Conservation (phyloP, 2,113 vertebrate genomes). For the Rhabdomys dilectus region DNA sequence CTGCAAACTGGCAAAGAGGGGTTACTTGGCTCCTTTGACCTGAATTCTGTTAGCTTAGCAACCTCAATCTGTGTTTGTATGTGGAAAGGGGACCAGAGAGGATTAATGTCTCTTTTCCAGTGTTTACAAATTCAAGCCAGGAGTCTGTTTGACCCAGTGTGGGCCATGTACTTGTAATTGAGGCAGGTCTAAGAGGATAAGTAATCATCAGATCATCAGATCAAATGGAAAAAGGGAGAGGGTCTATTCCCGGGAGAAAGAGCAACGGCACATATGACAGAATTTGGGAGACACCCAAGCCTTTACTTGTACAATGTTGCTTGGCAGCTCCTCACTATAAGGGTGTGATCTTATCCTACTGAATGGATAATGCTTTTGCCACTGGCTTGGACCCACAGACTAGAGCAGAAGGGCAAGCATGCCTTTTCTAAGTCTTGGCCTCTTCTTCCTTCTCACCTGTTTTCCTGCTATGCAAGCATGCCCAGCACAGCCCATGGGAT, state of each 20-base stretch:
- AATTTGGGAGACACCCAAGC: neutral
- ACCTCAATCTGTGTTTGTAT: neutral
- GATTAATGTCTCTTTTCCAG: neutral
- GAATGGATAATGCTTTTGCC: neutral
- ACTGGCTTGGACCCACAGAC: neutral
- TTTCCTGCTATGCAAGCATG: neutral
- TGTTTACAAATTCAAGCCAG: neutral
- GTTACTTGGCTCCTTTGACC: neutral
- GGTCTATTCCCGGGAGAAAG: neutral
- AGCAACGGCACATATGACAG: neutral
- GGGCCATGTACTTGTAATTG: neutral
- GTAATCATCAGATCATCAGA: neutral
- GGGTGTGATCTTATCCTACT: neutral
- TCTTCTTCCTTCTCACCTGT: neutral
- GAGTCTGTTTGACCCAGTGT: neutral
- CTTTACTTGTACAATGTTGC: neutral
- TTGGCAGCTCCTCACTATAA: neutral
- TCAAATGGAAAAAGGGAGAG: neutral
- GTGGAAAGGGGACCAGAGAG: too few species aligned
- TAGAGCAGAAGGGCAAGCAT: neutral
- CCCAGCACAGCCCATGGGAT: neutral
- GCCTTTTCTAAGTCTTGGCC: neutral
- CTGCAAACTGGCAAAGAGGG: neutral
- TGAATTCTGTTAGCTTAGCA: neutral
- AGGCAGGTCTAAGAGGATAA: neutral